These are phyloP conservation scores for Microcebus lehilahytsara DNA, from an alignment of 2,113 vertebrate genomes.

Conservation along the genomic window DNA sequence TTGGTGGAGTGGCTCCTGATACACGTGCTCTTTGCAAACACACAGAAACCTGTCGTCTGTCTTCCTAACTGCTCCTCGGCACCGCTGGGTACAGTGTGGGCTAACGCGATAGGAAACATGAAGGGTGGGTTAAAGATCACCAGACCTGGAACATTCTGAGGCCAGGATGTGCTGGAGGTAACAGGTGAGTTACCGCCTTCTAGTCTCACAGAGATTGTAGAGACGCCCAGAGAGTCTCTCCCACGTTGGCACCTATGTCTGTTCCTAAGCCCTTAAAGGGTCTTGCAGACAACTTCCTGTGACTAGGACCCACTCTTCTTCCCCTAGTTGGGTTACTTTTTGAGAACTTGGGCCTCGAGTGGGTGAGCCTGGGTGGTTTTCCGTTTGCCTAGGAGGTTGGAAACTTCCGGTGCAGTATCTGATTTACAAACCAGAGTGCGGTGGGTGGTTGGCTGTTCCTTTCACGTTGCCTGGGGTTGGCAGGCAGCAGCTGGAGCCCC, in stretches of 20 bases:
- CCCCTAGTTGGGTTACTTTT: background rate
- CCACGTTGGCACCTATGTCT: too few species aligned
- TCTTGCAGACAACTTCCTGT: too few species aligned
- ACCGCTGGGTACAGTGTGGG: background rate
- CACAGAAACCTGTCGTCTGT: too few species aligned
- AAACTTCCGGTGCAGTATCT: background rate
- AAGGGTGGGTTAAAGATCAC: background rate
- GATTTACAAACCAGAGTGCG: background rate
- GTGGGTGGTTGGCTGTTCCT: background rate
- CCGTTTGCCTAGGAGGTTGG: background rate
- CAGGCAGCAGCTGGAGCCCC: background rate
- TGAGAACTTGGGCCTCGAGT: background rate
- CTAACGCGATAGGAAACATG: background rate
- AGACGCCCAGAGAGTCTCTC: too few species aligned
- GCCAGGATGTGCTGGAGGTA: too few species aligned
- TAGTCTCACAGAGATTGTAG: too few species aligned
- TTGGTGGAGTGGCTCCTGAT: background rate
- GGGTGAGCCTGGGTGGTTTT: background rate
- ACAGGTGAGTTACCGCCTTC: too few species aligned
- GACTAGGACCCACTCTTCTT: background rate
- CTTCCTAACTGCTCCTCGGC: background rate
- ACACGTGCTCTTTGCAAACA: too few species aligned
- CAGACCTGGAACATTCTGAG: too few species aligned
- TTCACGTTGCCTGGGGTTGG: background rate
- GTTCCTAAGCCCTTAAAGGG: too few species aligned